Evolutionary conservation across 2,797 vertebrate species (phyloP), one percentile per base, ranked within the genome.

Genomic region (Sparus aurata): DNA sequence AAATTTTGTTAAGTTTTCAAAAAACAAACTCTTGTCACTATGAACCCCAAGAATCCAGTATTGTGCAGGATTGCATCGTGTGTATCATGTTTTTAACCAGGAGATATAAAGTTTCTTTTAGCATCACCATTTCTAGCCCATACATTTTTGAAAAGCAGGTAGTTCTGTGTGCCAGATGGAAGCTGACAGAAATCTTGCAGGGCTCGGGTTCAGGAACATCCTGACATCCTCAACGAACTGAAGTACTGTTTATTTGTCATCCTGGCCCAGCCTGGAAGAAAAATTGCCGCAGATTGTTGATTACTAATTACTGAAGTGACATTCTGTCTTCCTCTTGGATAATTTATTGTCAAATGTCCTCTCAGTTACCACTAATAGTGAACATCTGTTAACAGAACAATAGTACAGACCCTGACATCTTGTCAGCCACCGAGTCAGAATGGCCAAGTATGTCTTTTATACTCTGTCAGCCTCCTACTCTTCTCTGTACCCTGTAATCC

Each of bases 301-400:
- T 16, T 61, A 47, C 43, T 47, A 45, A 18, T 34, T 34, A 38
- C 34, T 38, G 34, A 38, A 38, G 10, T 38, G 38, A 38, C 38
- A 2, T 38, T 38, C 38, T 10, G 2, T 38, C 38, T 38, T 46
- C 15, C 61, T 58, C 25, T 60, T 34, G 11, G 4, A 55, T n/a
- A 17, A 30, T 53, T 62, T 17, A 53, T 23, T 30, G 12, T 18
- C 22, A 62, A 49, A 43, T 27, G 13, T 27, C 47, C 16, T 50
- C 55, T 70, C 65, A 64, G 13, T 77, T 17, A 20, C 13, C 7
- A 17, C 8, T 65, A 34, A 70, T 67, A 27, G 11, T 53, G 47
- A 78, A 70, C 75, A 81, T 90, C 78, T 90, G 77, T 75, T 47
- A 25, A 11, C 20, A 65, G 10, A 53, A 76, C 47, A 57, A 49